A percentile compares a stretch with the other conserved stretches of the same genome.
Conservation (phyloP, 2,113 vertebrate species). For the Perca schrenkii region DNA sequence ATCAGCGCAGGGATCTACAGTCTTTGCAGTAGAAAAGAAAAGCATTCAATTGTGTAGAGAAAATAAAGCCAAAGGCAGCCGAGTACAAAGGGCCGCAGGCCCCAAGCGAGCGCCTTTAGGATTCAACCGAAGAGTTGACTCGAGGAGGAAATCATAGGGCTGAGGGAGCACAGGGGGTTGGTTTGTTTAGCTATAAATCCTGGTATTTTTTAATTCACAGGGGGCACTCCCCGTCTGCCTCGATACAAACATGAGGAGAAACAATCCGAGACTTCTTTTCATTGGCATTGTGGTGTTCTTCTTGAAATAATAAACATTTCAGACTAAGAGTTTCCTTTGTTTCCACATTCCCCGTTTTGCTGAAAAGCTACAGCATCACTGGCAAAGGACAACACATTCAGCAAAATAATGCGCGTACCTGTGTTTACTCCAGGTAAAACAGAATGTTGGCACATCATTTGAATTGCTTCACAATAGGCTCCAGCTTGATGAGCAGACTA, state of each 20-base stretch:
- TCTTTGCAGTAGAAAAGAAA: conserved; percentile 59
- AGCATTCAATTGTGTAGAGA: conserved; percentile 77
- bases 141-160: conserved; percentile 59
- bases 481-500: conserved; percentile 46
- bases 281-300: not conserved
- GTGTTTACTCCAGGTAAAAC: conserved; percentile 33
- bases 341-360: conserved; percentile 17
- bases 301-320: conserved; percentile 42
- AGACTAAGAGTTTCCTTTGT: conserved; percentile 17
- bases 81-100: conserved; percentile 68
- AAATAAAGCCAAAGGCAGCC: conserved; percentile 76
- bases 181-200: conserved; percentile 68
- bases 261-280: conserved; percentile 17
- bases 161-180: conserved; percentile 41
- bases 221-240: conserved; percentile 49
- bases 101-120: conserved; percentile 51
- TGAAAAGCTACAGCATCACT: not conserved
- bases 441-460: conserved; percentile 50
- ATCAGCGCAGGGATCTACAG: conserved; percentile 73
- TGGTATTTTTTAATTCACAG: conserved; percentile 52
- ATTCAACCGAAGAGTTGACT: conserved; percentile 47
- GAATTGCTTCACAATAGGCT: conserved; percentile 50
- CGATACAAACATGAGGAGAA: conserved; percentile 39
- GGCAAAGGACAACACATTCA: not conserved
- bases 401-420: conserved; percentile 18